phyloP scores from a whole-genome alignment of 1,140 invertebrate species.

The Leptinotarsa undecemlineata region DNA sequence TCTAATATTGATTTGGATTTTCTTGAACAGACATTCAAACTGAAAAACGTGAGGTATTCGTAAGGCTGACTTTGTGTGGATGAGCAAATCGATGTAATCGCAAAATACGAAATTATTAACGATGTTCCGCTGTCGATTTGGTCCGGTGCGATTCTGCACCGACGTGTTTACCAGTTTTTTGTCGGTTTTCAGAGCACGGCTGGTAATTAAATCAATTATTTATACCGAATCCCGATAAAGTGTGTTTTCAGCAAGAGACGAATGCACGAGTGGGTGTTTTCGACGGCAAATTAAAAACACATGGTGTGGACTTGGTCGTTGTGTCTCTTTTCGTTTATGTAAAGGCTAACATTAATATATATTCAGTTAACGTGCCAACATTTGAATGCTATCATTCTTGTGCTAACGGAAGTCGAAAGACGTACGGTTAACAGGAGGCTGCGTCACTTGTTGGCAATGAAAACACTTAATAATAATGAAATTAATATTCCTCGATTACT shows the following conservation, averaged over 20 bases:
- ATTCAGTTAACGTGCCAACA: constrained; percentile 48
- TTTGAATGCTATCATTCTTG: constrained; percentile 38
- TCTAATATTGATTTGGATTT: no score
- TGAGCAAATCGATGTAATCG: background rate
- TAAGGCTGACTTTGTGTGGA: no score
- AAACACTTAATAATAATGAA: background rate
- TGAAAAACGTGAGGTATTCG: no score
- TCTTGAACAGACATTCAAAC: no score
- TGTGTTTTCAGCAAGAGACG: constrained; percentile 28
- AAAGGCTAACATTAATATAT: constrained; percentile 43
- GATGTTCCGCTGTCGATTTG: constrained; percentile 1
- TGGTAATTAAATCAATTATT: constrained; percentile 44
- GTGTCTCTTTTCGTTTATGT: constrained; percentile 35
- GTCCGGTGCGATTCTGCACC: background rate
- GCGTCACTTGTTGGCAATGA: background rate
- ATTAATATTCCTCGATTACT: background rate
- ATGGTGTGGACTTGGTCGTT: constrained; percentile 38
- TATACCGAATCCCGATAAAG: constrained; percentile 37
- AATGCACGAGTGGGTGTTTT: constrained; percentile 39
- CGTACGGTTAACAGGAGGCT: constrained; percentile 5
- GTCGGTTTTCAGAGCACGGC: constrained; percentile 13
- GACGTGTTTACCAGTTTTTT: constrained; percentile 28
- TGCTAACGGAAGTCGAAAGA: constrained; percentile 13
- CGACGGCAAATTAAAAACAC: constrained; percentile 47
- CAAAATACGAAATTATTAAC: background rate